Conservation (phyloP, 2,888 invertebrate genomes). For the Drosophila merina region DNA sequence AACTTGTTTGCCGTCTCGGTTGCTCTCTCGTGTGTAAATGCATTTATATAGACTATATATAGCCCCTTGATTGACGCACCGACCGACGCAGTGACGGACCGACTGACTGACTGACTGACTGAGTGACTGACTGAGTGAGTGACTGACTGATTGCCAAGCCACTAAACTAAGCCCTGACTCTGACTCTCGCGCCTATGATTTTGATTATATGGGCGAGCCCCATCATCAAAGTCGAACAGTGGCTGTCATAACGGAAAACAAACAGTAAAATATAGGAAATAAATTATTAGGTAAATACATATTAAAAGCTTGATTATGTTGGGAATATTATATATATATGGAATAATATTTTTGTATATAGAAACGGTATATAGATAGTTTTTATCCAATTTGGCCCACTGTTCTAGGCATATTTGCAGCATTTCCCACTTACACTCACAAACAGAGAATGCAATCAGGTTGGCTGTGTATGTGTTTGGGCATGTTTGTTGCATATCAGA, state of each 20-base stretch:
- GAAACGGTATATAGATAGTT: too few relatives aligned
- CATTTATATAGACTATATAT: slow-evolving; percentile 29
- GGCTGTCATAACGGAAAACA: not conserved
- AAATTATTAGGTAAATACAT: too few relatives aligned
- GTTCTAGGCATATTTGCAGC: slow-evolving; percentile 1
- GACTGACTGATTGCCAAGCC: slow-evolving; percentile 48
- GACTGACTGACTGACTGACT: slow-evolving; percentile 17
- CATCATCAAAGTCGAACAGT: slow-evolving; percentile 34
- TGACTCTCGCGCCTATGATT: slow-evolving; percentile 42
- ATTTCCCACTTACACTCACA: slow-evolving; percentile 12
- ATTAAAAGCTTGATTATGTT: too few relatives aligned
- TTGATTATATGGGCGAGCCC: slow-evolving; percentile 56
- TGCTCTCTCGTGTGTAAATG: slow-evolving; percentile 7
- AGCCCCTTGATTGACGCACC: slow-evolving; percentile 37
- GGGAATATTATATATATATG: too few relatives aligned
- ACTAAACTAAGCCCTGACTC: slow-evolving; percentile 34
- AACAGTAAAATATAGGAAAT: too few relatives aligned
- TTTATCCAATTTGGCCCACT: not conserved
- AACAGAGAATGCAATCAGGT: slow-evolving; percentile 27
- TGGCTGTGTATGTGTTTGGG: slow-evolving; percentile 25
- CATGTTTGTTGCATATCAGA: slow-evolving; percentile 39
- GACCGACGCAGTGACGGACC: slow-evolving; percentile 30
- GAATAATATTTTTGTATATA: too few relatives aligned
- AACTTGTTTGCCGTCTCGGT: slow-evolving; percentile 19
- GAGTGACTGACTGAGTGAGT: slow-evolving; percentile 39